Base-by-base conservation (phyloP, 1,140 invertebrate genomes). In the Microplitis demolitor region DNA sequence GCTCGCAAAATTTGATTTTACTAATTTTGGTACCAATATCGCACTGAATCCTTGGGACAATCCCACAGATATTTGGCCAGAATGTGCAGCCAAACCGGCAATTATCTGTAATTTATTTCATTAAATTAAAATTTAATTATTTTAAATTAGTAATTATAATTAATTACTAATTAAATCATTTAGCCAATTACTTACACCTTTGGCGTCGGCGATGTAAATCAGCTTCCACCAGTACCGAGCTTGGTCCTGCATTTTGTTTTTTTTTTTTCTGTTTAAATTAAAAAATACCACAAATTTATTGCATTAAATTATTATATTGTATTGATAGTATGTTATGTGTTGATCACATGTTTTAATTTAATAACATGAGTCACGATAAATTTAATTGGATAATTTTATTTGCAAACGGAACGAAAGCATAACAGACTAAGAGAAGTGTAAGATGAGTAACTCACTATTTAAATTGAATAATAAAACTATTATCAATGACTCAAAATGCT, bases 1-100 rank as follows among this genome's bases (percentile, higher is more conserved):
- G 37, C 91, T 87, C 4, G 88, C 84, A 11, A 90, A 88, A 14
- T 87, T 82, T 9, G 87, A 83, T 33, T 88, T 86, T 3, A 87
- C 79, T 35, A 93, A 88, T 83, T 92, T 91, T 16, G 92, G 92
- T 67, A 93, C 81, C 73, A 93, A 87, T 31, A 93, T 90, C 0
- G 92, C 92, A 63, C 92, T 93, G 87, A 92, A 93, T 45, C 92
- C 92, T 80, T 93, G 92, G 34, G 91, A 91, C 74, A 93, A 89
- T 2, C 92, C 92, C 31, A 93, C 91, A 24, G 92, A 93, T 77
- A 93, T 91, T 76, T 92, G 92, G 71, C 92, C 91, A 0, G 90
- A 91, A 79, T 93, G 92, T 3, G 91, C 91, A 14, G 91, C 91
- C 53, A 93, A 78, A 16, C 91, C 91, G 31, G 92, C 92, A 66